Evolutionary conservation across 1,140 invertebrate genomes (phyloP).

Genomic region (Aradophagus sp.): DNA sequence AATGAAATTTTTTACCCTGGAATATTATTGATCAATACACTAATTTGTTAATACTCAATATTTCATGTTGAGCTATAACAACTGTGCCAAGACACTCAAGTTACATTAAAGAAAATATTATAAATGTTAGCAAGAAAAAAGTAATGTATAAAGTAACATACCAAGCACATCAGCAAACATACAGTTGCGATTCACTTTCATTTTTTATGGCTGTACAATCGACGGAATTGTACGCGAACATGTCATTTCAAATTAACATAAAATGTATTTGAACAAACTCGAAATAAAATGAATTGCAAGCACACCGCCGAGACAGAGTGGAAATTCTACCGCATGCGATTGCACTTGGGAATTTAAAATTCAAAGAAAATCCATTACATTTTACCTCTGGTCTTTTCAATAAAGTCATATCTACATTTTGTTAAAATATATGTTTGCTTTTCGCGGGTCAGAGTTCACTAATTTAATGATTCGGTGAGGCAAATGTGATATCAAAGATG

Average conservation of each 20-base stretch:
- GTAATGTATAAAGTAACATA: no score
- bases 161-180: no score
- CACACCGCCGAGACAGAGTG: not conserved
- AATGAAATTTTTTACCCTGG: no score
- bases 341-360: slow-evolving; percentile 33
- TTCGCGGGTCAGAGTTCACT: slow-evolving; percentile 6
- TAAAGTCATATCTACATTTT: slow-evolving; percentile 4
- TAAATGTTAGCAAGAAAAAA: no score
- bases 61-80: no score
- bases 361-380: slow-evolving; percentile 29
- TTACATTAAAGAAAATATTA: no score
- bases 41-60: no score
- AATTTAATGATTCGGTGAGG: slow-evolving; percentile 2
- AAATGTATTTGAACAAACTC: slow-evolving; percentile 44
- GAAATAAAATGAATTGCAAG: slow-evolving; percentile 48
- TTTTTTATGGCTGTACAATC: slow-evolving; percentile 20
- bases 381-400: slow-evolving; percentile 12
- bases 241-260: slow-evolving; percentile 50
- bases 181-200: slow-evolving; percentile 6
- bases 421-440: not conserved
- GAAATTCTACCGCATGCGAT: slow-evolving; percentile 9
- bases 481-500: no score
- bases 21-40: no score
- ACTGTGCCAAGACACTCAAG: no score
- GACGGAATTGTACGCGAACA: slow-evolving; percentile 13